Evolutionary conservation across 1,140 invertebrate species (phyloP), one percentile per base, ranked within the genome.

Genomic region (Saxidomus purpurata): DNA sequence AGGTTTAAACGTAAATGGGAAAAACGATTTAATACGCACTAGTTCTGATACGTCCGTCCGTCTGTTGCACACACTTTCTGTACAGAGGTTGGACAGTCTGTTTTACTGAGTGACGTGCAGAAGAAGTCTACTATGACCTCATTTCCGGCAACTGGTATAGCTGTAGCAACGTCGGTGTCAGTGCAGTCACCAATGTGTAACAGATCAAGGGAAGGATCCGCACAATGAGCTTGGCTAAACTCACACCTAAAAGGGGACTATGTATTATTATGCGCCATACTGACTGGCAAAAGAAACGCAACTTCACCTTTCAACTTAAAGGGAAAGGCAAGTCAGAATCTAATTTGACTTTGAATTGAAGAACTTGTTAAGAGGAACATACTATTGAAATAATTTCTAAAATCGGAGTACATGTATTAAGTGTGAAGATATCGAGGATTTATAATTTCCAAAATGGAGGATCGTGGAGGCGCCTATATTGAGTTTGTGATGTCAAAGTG

Each of bases 201-300:
- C 1, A 86, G 47, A 43, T 86, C 49, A 22, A 86, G 52, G 1
- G 83, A 31, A 1, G 40, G 69, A 76, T 86, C 69, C 13, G 22
- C n/a, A 34, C 83, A 86, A 43, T 86, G 63, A 40, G 83, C 83
- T 76, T 77, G 52, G 49, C 69, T 86, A 28, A 86, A 86, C 49
- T 86, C 83, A n/a, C 83, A 74, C 36, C 83, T 86, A 17, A 55
- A 80, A 52, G n/a, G n/a, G n/a, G n/a, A n/a, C n/a, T n/a, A n/a
- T n/a, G n/a, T n/a, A 67, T 67, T 67, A 11, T 8, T 25, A 9
- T 25, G n/a, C n/a, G 61, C 11, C 8, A n/a, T 25, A 67, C n/a
- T 67, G n/a, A 34, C 31, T n/a, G n/a, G n/a, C n/a, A n/a, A n/a
- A n/a, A n/a, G n/a, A n/a, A n/a, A n/a, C n/a, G n/a, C n/a, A n/a